Evolutionary conservation across 2,888 invertebrate species (phyloP).

Genomic region (Cerastis leucographa): DNA sequence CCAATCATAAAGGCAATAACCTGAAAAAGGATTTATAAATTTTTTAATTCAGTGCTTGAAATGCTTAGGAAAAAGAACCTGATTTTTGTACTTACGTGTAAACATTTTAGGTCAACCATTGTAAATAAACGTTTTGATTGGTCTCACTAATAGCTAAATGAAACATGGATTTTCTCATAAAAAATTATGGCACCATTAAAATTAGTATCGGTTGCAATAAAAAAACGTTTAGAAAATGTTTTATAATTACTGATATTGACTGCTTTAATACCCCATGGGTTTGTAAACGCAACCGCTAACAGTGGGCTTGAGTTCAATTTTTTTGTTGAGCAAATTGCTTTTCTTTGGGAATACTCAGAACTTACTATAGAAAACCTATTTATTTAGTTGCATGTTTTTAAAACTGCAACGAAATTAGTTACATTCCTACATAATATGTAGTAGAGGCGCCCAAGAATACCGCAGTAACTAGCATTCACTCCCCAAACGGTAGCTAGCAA

Average conservation of each 20-base stretch:
- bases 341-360: constrained; percentile 5
- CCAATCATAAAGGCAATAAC: constrained; percentile 31
- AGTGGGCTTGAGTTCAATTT: neutral
- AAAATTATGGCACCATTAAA: constrained; percentile 32
- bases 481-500: neutral
- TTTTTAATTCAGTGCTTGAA: neutral
- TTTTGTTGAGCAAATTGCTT: constrained; percentile 3
- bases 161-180: neutral
- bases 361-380: neutral
- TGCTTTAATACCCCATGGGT: neutral
- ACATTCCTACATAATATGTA: neutral
- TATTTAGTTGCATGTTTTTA: too few species aligned
- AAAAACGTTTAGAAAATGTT: constrained; percentile 11
- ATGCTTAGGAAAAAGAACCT: neutral
- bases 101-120: constrained; percentile 27
- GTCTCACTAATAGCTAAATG: constrained; percentile 8
- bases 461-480: too few species aligned
- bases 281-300: neutral
- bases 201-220: constrained; percentile 2
- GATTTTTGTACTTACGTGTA: constrained; percentile 39
- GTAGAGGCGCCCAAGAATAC: too few species aligned
- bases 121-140: constrained; percentile 8
- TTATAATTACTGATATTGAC: constrained; percentile 27
- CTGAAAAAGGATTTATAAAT: constrained; percentile 34
- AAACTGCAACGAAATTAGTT: neutral